Evolutionary conservation across 2,113 vertebrate species (phyloP), one percentile per base, ranked within the genome.

Genomic region (Pygoscelis antarcticus): DNA sequence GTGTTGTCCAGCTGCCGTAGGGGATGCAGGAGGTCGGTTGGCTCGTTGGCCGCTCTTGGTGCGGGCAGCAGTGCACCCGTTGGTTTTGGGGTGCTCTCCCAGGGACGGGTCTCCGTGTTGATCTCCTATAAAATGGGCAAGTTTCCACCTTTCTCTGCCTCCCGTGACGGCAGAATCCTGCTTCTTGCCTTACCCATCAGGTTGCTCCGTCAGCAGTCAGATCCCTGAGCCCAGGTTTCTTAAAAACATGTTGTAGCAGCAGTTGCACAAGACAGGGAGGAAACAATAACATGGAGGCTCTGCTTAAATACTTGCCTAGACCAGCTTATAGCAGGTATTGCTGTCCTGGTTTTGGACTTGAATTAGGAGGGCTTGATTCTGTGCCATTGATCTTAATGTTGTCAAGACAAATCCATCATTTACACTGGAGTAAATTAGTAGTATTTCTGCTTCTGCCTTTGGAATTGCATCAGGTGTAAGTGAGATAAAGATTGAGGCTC

Each of bases 1-100:
- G 2, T 0, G 0, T 58, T 44, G 57, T 36, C 57, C 0, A 1
- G 84, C 84, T 52, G 66, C 93, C 0, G 1, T 0, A 2, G 72
- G 71, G 51, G 61, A 7, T 17, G 82, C 40, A 22, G 87, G 51
- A 29, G 74, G 38, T 49, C 0, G 0, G 27, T 16, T 16, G 16
- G 22, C 1, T 71, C 1, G 0, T 8, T 16, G 29, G 52, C 30
- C 2, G 36, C n/a, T 55, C 44, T n/a, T 0, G 2, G 38, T 2
- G 0, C 2, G 3, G 21, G 34, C n/a, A 32, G 58, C 44, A 8
- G 44, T 40, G 61, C 44, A 55, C 42, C 34, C 46, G 8, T 40
- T 1, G 6, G 6, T 58, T 69, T 34, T 47, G 60, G 76, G 62
- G 15, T 9, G 71, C 62, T 69, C 26, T 65, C 20, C 26, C 25